Evolutionary conservation across 2,113 vertebrate genomes (phyloP).

Genomic region (Fukomys damarensis): DNA sequence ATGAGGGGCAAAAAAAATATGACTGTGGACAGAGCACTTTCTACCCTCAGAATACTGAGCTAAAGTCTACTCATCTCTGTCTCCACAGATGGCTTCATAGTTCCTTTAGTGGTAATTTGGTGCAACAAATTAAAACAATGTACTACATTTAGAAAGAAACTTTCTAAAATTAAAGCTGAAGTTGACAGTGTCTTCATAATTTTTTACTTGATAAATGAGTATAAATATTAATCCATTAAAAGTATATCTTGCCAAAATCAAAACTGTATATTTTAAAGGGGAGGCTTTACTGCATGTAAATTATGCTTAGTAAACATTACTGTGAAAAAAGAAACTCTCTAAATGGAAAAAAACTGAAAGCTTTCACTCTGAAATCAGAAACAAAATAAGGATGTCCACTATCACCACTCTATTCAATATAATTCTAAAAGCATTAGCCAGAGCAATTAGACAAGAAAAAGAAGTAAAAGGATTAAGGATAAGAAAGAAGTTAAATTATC

Average conservation of each 20-base stretch:
- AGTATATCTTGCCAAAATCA: not conserved
- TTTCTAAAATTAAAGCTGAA: slow-evolving; percentile 38
- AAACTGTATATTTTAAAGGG: not conserved
- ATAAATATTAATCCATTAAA: slow-evolving; percentile 14
- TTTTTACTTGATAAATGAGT: not conserved
- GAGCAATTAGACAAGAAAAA: not conserved
- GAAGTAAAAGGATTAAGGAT: not conserved
- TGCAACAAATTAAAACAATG: not conserved
- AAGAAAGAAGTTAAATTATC: not conserved
- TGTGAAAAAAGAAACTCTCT: not conserved
- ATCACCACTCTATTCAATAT: not conserved
- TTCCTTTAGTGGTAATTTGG: not conserved
- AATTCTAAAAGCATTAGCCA: not conserved
- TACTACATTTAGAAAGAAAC: not conserved
- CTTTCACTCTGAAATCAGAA: not conserved
- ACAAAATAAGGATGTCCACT: not conserved
- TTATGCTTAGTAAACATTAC: not conserved
- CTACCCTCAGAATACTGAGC: not conserved
- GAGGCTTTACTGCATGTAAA: not conserved
- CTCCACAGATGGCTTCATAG: not conserved
- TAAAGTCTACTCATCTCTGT: not conserved
- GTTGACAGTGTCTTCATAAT: not conserved
- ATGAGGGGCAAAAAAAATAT: not conserved
- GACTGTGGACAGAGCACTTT: not conserved
- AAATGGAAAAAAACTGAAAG: not conserved